A percentile compares a stretch with the other conserved stretches of the same genome.
Conservation (phyloP, 2,888 invertebrate species). For the Rotaria macrura region DNA sequence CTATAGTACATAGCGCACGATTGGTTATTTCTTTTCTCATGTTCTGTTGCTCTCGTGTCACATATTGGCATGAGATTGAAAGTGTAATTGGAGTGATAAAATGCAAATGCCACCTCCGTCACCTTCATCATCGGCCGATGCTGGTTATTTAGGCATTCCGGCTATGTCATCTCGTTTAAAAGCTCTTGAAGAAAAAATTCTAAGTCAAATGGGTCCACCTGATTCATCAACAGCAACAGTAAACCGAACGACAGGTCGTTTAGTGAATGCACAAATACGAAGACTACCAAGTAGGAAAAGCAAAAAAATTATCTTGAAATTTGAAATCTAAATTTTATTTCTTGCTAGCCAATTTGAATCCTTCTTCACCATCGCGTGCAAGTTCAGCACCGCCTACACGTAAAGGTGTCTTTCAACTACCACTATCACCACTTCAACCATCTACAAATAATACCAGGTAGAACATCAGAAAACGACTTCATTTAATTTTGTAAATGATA, state of each 20-base stretch:
- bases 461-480: too few species aligned
- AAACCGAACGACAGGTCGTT: neutral
- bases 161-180: neutral
- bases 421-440: slow-evolving; percentile 8
- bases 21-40: neutral
- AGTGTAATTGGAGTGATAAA: neutral
- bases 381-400: slow-evolving; percentile 1
- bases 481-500: neutral
- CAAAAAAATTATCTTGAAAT: too few species aligned
- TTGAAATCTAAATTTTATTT: neutral
- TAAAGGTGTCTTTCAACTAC: slow-evolving; percentile 2
- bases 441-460: neutral
- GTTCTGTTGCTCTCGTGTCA: neutral
- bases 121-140: neutral
- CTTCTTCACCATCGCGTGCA: neutral
- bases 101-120: neutral
- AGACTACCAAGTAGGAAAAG: neutral
- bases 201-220: neutral
- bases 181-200: neutral
- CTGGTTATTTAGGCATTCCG: slow-evolving; percentile 14
- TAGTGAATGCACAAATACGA: neutral
- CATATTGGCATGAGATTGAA: neutral
- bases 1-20: neutral
- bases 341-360: neutral
- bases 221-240: neutral